A percentile compares a stretch with the other conserved stretches of the same genome.
phyloP scores from a whole-genome alignment of 2,888 invertebrate genomes.

The Chaetogeoica ovagalla region DNA sequence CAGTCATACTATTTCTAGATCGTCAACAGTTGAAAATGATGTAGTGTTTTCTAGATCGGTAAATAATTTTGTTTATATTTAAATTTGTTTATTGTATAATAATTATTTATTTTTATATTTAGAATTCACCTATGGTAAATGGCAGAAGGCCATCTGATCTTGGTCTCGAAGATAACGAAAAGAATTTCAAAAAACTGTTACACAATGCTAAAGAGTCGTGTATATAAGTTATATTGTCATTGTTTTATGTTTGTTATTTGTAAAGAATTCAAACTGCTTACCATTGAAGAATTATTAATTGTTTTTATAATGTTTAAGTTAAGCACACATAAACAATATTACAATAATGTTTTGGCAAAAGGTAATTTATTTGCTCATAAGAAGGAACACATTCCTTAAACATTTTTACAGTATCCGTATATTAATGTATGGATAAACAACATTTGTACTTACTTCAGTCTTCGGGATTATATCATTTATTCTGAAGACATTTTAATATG shows the following conservation, averaged over 20 bases:
- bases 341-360: conserved; percentile 45
- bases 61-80: background rate
- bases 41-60: conserved; percentile 42
- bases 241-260: conserved; percentile 43
- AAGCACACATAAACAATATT: conserved; percentile 28
- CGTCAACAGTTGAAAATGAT: conserved; percentile 47
- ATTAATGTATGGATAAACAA: conserved; percentile 23
- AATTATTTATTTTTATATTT: conserved; percentile 8
- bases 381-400: conserved; percentile 50
- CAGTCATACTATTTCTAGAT: conserved; percentile 44
- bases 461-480: conserved; percentile 29
- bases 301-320: conserved; percentile 51
- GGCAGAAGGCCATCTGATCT: conserved; percentile 24
- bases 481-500: conserved; percentile 16
- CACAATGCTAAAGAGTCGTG: conserved; percentile 46
- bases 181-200: conserved; percentile 44
- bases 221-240: conserved; percentile 38
- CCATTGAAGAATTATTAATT: conserved; percentile 51
- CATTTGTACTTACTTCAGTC: conserved; percentile 39
- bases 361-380: conserved; percentile 45
- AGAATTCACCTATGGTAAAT: conserved; percentile 46
- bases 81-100: background rate
- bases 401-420: conserved; percentile 37
- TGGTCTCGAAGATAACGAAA: conserved; percentile 11
- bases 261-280: conserved; percentile 28